Base-by-base conservation (phyloP, 2,797 vertebrate species). In the Galaxias olidus region DNA sequence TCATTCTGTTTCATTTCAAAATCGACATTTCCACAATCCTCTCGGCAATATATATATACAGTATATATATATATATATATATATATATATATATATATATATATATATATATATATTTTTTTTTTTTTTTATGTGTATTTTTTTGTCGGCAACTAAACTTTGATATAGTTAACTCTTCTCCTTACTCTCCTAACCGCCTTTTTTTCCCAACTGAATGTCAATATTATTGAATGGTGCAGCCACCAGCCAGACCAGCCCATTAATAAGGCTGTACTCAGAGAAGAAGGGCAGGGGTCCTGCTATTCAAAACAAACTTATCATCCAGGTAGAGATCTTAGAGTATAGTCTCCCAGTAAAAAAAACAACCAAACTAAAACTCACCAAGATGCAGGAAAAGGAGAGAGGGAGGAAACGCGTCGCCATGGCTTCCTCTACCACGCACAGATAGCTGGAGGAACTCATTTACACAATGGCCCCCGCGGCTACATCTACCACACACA, bases 391-490 rank as follows among this genome's bases (percentile, higher is more conserved):
- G 70, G 57, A 59, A 56, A 15, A 15, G 44, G 19, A 20, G 47
- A 42, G 4, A 53, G 65, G 40, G 51, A 67, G 43, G 58, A n/a
- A 0, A 65, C 60, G 62, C 64, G 62, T 81, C 68, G 57, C 66
- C 66, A 46, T 64, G 69, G 74, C 42, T 11, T 51, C 42, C 61
- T 71, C 75, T 67, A 60, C 76, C 66, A 77, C 72, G 55, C 66
- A 42, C 64, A 76, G 68, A 76, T 77, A 65, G 74, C 76, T 74
- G 66, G 40, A 61, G 57, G 61, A 20, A 12, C 63, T 73, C 74
- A 83, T 87, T 76, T 79, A 75, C 75, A 76, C 71, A 80, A 75
- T 79, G 61, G 78, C n/a, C n/a, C n/a, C n/a, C n/a, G n/a, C n/a
- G n/a, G n/a, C n/a, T n/a, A n/a, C n/a, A n/a, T n/a, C n/a, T n/a